phyloP scores from a whole-genome alignment of 2,797 vertebrate genomes.

The Apogon hyalosoma region DNA sequence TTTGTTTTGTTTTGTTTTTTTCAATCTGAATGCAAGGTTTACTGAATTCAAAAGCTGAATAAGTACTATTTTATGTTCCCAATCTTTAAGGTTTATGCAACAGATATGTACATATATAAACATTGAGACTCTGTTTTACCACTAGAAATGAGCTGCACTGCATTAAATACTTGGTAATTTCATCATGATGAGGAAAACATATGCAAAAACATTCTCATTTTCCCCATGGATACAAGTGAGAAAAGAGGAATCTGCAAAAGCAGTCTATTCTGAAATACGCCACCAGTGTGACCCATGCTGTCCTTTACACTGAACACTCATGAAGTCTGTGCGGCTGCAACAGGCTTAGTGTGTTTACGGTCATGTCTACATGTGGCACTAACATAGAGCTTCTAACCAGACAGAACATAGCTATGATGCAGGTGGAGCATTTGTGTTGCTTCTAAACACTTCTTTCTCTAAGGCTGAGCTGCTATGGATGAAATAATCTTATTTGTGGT shows the following conservation, averaged over 20 bases:
- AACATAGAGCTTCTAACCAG: slow-evolving; percentile 8
- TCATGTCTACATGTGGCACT: neutral
- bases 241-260: slow-evolving; percentile 41
- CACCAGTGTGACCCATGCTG: neutral
- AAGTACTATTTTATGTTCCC: no score
- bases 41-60: no score
- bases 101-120: neutral
- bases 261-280: slow-evolving; percentile 32
- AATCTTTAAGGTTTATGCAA: no score
- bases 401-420: slow-evolving; percentile 10
- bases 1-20: no score
- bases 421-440: slow-evolving; percentile 23
- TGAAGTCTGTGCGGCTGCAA: neutral
- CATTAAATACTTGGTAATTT: slow-evolving; percentile 35
- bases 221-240: slow-evolving; percentile 36
- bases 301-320: neutral
- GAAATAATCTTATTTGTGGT: slow-evolving; percentile 8
- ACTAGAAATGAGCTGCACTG: slow-evolving; percentile 17
- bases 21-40: neutral
- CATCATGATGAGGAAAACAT: slow-evolving; percentile 53
- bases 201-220: slow-evolving; percentile 49
- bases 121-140: neutral
- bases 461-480: neutral
- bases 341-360: neutral
- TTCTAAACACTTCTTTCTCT: slow-evolving; percentile 20